Conservation (phyloP, 2,797 vertebrate genomes). For the Danio tinwini region DNA sequence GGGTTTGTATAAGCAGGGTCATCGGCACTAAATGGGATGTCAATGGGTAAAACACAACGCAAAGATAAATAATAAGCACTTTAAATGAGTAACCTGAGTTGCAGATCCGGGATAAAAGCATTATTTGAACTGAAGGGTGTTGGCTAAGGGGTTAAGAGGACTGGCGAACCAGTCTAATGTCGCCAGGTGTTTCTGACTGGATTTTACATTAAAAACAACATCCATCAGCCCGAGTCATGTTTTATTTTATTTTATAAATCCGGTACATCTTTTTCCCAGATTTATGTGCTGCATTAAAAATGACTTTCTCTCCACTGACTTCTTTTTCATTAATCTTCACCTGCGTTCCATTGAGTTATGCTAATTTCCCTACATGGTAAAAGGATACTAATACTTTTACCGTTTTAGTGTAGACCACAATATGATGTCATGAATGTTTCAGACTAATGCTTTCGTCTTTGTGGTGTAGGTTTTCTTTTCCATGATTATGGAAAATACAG, state of each 20-base stretch:
- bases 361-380: conserved; percentile 8
- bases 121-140: conserved; percentile 48
- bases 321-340: conserved; percentile 10
- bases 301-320: not conserved
- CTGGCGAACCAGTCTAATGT: conserved; percentile 16
- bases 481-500: not conserved
- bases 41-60: conserved; percentile 85
- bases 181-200: conserved; percentile 27
- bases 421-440: conserved; percentile 2
- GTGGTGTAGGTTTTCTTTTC: conserved; percentile 14
- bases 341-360: not conserved
- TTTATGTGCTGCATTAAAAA: conserved; percentile 10
- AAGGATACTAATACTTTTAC: conserved; percentile 8
- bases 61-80: conserved; percentile 88
- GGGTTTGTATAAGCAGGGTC: conserved; percentile 85
- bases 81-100: conserved; percentile 83
- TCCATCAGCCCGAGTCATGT: conserved; percentile 10
- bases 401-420: conserved; percentile 11
- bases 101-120: conserved; percentile 49
- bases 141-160: conserved; percentile 37
- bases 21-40: conserved; percentile 86
- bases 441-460: conserved; percentile 9
- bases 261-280: conserved; percentile 9
- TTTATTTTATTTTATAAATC: conserved; percentile 9
- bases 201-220: conserved; percentile 30